Evolutionary conservation across 2,797 vertebrate species (phyloP), one percentile per base, ranked within the genome.

Genomic region (Mus caroli): DNA sequence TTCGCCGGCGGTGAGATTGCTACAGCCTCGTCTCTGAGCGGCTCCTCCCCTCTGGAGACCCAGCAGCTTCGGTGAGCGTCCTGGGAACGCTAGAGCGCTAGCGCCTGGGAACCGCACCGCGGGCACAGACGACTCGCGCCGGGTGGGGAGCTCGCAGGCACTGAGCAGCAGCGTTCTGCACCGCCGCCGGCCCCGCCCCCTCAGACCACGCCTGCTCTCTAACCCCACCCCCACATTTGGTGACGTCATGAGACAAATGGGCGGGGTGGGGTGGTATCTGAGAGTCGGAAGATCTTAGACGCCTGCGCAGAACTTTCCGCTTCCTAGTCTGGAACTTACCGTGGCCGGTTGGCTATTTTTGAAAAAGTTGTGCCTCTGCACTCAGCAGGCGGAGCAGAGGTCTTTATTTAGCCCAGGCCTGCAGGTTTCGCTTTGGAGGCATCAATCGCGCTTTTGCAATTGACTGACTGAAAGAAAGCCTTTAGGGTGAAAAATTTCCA

Each of bases 361-460:
- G 78, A 58, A 87, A 91, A 19, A 6, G 13, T 11, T 34, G 14
- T 26, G 60, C 52, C 80, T 3, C 4, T 26, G 75, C 40, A 7
- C 54, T 78, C 96, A 96, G 96, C 76, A 92, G 96, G 96, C 75
- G 83, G 95, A 95, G 94, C 94, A 73, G 75, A 93, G 73, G 52
- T 69, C 76, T 95, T 92, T 11, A 43, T 80, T 86, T 73, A 73
- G 67, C 31, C n/a, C 0, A 9, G 28, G 40, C 20, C 78, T 22
- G 64, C 26, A 15, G 75, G 37, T 86, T 91, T 94, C 79, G 54
- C 46, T 94, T 26, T 56, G 75, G 77, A 96, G 78, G 79, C 4
- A 1, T 91, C 69, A 89, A 92, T 79, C 19, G 3, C 4, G 69
- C 20, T 73, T 26, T 50, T 73, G 52, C 50, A 52, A 78, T 91